A percentile compares a stretch with the other conserved stretches of the same genome.
Conservation (phyloP, 2,888 invertebrate genomes). For the Archips xylosteana region DNA sequence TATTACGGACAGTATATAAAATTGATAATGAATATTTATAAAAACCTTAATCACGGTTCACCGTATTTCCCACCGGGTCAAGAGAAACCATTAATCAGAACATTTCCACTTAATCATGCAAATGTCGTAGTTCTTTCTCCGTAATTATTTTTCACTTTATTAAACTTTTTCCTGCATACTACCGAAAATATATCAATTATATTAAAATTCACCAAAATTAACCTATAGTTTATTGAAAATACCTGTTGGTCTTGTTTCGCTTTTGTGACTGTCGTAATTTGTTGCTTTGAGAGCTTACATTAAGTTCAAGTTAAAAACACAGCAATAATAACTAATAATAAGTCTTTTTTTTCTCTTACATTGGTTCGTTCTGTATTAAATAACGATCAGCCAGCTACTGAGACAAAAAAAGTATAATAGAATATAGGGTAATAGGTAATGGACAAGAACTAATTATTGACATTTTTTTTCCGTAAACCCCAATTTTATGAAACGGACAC, state of each 20-base stretch:
- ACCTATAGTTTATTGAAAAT: slow-evolving; percentile 27
- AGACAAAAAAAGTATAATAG: no score
- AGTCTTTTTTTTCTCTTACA: not conserved
- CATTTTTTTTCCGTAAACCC: no score
- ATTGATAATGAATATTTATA: slow-evolving; percentile 84
- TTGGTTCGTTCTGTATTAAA: not conserved
- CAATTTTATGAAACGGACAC: no score
- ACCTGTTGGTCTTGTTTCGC: slow-evolving; percentile 6
- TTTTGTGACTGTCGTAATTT: not conserved
- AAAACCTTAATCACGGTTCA: slow-evolving; percentile 79
- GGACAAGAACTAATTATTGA: no score
- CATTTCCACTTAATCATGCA: slow-evolving; percentile 77
- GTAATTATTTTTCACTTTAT: slow-evolving; percentile 66
- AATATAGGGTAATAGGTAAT: no score
- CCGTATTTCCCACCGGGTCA: slow-evolving; percentile 73
- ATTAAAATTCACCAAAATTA: slow-evolving; percentile 4
- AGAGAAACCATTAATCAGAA: slow-evolving; percentile 79
- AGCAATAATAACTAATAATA: not conserved
- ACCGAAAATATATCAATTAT: slow-evolving; percentile 25
- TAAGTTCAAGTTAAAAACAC: not conserved
- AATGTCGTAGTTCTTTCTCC: slow-evolving; percentile 64
- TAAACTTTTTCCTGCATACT: slow-evolving; percentile 49
- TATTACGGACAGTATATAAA: slow-evolving; percentile 79
- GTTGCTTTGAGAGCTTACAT: not conserved
- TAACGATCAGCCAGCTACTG: no score